These are phyloP conservation scores for Apostichopus parvimensis DNA, from an alignment of 35 echinoderm and acorn worm genomes.

Conservation along the genomic window DNA sequence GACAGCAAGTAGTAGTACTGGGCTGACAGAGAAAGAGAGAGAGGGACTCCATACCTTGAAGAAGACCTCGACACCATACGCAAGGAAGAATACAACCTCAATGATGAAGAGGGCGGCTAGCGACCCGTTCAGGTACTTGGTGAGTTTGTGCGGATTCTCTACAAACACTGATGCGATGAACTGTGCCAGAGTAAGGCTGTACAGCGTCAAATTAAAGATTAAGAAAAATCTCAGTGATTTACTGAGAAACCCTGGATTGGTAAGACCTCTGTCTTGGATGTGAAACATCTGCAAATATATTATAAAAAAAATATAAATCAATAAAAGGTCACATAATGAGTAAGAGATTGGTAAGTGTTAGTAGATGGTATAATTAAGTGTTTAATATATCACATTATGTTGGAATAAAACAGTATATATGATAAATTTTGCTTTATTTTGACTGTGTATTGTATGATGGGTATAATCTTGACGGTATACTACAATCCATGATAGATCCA, in stretches of 20 bases:
- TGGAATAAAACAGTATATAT: too few relatives aligned
- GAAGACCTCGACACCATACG: constrained; percentile 96
- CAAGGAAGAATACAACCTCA: constrained; percentile 86
- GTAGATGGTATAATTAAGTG: too few relatives aligned
- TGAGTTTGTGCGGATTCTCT: constrained; percentile 51
- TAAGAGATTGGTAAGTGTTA: too few relatives aligned
- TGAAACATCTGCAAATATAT: constrained; percentile 79
- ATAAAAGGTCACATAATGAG: too few relatives aligned
- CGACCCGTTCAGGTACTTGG: constrained; percentile 66
- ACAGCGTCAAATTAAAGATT: constrained; percentile 74
- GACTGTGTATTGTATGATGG: too few relatives aligned
- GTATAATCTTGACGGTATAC: too few relatives aligned
- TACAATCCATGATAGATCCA: too few relatives aligned
- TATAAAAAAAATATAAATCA: not conserved
- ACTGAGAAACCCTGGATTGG: constrained; percentile 86
- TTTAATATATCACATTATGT: too few relatives aligned
- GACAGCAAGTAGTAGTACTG: too few relatives aligned
- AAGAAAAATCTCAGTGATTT: constrained; percentile 81
- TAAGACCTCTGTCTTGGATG: constrained; percentile 68
- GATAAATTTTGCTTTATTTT: too few relatives aligned
- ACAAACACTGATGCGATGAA: constrained; percentile 67
- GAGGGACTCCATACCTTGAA: constrained; percentile 67
- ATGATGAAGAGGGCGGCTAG: constrained; percentile 81
- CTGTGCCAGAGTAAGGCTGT: constrained; percentile 65
- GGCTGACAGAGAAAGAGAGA: not conserved